Conservation (phyloP, 2,797 vertebrate genomes). For the Vespertilio murinus region DNA sequence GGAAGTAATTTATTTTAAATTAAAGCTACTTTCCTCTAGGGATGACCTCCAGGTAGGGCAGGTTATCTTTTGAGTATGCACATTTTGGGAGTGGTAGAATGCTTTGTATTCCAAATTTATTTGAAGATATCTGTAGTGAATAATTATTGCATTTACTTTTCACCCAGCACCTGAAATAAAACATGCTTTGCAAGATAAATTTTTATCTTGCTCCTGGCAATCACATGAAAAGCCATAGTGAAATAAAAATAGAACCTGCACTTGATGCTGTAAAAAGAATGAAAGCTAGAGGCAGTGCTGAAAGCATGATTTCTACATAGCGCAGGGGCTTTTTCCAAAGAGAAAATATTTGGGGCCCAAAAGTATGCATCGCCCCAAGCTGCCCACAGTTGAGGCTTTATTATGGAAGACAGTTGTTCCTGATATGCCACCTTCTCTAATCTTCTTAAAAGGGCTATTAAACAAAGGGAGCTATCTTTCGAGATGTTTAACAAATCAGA, state of each 20-base stretch:
- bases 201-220: slow-evolving; percentile 31
- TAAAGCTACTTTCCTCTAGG: background rate
- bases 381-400: background rate
- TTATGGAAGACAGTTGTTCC: background rate
- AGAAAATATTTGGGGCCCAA: background rate
- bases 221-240: background rate
- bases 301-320: background rate
- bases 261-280: background rate
- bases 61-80: background rate
- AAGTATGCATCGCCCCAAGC: background rate
- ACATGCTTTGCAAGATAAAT: slow-evolving; percentile 27
- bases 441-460: background rate
- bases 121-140: slow-evolving; percentile 1
- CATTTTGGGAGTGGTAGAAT: background rate
- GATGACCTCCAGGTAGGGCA: background rate
- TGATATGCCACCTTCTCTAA: background rate
- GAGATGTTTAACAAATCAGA: background rate
- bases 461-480: background rate
- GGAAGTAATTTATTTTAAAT: slow-evolving; percentile 14
- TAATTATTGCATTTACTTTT: slow-evolving; percentile 35
- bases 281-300: background rate
- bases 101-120: background rate
- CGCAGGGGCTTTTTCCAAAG: background rate
- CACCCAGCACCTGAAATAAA: slow-evolving; percentile 35
- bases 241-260: background rate